A percentile compares a stretch with the other conserved stretches of the same genome.
Conservation (phyloP, 1,140 invertebrate genomes). For the Eumeta japonica region DNA sequence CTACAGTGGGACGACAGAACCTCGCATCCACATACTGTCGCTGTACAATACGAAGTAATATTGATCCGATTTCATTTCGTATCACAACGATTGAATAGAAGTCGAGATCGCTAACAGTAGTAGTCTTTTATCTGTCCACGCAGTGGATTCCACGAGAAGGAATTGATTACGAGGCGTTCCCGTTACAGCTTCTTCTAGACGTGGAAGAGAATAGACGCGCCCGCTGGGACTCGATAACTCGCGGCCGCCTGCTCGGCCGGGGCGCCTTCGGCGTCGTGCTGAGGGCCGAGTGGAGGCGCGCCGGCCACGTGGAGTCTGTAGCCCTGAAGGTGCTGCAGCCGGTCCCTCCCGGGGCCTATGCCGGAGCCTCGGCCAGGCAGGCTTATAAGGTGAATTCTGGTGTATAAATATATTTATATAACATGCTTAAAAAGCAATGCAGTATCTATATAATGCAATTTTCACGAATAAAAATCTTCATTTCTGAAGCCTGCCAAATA, state of each 20-base stretch:
- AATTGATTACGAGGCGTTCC: no score
- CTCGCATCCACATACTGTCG: no score
- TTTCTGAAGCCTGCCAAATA: constrained; percentile 2
- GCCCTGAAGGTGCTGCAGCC: constrained; percentile 96
- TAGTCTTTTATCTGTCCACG: not conserved
- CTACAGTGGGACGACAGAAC: no score
- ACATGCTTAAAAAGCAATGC: not conserved
- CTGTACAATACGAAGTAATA: no score
- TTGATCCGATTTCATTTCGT: no score
- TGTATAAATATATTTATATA: not conserved
- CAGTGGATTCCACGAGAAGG: not conserved
- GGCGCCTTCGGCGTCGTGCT: constrained; percentile 98
- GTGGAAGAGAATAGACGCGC: constrained; percentile 78
- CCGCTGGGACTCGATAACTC: constrained; percentile 74
- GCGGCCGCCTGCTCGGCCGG: constrained; percentile 82
- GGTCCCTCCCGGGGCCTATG: constrained; percentile 80
- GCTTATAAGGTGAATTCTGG: constrained; percentile 70
- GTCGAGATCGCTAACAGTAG: no score
- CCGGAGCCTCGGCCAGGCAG: constrained; percentile 69
- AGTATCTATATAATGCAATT: no score
- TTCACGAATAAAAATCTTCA: not conserved
- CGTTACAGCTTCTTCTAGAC: constrained; percentile 81
- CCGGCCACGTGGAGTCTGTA: no score
- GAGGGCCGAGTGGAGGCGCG: constrained; percentile 71
- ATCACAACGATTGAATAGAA: no score